Evolutionary conservation across 2,888 invertebrate genomes (phyloP), one percentile per base, ranked within the genome.

Genomic region (Dioctria linearis): DNA sequence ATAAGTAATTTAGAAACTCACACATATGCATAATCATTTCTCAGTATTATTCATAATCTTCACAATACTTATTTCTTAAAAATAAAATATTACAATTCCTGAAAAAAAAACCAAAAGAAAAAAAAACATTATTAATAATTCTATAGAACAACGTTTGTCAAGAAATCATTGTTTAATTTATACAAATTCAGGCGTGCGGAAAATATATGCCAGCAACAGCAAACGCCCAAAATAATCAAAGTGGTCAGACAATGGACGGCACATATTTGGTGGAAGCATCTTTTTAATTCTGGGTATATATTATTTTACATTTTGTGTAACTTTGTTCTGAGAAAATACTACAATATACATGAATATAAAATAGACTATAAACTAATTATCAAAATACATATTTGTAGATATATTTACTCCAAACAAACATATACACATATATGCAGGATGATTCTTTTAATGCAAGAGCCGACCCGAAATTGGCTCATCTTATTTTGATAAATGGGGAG

Each of bases 121-220:
- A 67, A 67, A 46, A 46, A 42, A 78, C 13, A 43, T 54, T 63
- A 51, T 65, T 25, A 25, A 25, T 25, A 1, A 25, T 25, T 25
- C 25, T 25, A 25, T 25, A 25, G 25, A 25, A 25, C 46, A 69
- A 43, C n/a, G 4, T 25, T 25, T 25, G 25, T 25, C 25, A 69
- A 71, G 37, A 51, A 54, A 39, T 49, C 40, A n/a, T n/a, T 51
- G 39, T 57, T 11, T 54, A 40, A 51, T 3, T n/a, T 63, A 69
- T 78, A 40, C 11, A 78, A 81, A 82, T 75, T 80, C 93, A 95
- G 92, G 94, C 95, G 85, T 95, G 95, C 90, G 95, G 94, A 87
- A 95, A 95, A 90, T 95, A 95, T 91, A 95, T 95, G 92, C 95
- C 95, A 85, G 95, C 95, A 84, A 93, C 95, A 85, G 93, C 94